Conservation (phyloP, 1,140 invertebrate species). For the Musca domestica region DNA sequence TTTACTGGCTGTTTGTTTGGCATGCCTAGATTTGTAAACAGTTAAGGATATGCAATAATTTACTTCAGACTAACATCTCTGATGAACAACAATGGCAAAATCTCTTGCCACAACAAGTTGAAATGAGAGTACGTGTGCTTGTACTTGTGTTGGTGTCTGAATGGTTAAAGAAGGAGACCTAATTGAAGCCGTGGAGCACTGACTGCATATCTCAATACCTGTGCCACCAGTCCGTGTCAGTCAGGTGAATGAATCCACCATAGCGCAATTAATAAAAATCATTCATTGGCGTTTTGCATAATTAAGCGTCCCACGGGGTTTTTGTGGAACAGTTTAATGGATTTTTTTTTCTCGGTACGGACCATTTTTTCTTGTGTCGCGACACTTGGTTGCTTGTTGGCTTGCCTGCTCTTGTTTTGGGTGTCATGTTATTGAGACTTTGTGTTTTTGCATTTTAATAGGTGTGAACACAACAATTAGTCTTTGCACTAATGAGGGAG, state of each 20-base stretch:
- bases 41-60: too few relatives aligned
- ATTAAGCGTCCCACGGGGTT: conserved; percentile 6
- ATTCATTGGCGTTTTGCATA: conserved; percentile 13
- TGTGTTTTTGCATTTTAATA: conserved; percentile 10
- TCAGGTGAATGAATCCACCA: conserved; percentile 4
- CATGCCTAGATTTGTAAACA: too few relatives aligned
- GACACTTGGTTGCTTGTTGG: not conserved
- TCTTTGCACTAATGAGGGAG: conserved; percentile 7
- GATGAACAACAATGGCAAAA: too few relatives aligned
- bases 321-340: conserved; percentile 1
- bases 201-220: too few relatives aligned
- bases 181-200: too few relatives aligned
- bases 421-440: not conserved
- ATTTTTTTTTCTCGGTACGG: not conserved
- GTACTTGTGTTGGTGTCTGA: too few relatives aligned
- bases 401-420: not conserved
- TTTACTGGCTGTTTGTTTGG: too few relatives aligned
- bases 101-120: too few relatives aligned
- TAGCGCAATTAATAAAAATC: conserved; percentile 19
- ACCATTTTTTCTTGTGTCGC: not conserved
- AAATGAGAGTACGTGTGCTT: too few relatives aligned
- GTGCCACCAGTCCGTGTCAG: not conserved
- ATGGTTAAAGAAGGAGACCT: too few relatives aligned
- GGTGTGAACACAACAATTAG: conserved; percentile 21
- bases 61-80: too few relatives aligned